These are phyloP conservation scores for Plutomurus gul DNA, from an alignment of 1,140 invertebrate species.

Conservation along the genomic window DNA sequence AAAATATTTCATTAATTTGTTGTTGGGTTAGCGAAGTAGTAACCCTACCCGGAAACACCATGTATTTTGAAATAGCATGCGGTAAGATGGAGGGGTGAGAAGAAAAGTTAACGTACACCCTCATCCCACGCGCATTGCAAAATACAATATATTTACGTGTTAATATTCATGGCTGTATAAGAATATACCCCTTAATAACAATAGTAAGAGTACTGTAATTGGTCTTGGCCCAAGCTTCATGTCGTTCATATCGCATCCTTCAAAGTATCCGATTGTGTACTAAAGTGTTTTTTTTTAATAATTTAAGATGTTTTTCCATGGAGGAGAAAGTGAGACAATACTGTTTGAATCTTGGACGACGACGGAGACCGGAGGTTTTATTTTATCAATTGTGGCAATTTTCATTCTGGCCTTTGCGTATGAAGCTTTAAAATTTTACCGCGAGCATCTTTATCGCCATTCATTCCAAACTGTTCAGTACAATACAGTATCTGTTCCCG, in stretches of 20 bases:
- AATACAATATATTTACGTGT: no score
- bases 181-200: not conserved
- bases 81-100: no score
- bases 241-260: no score
- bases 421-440: slow-evolving; percentile 59
- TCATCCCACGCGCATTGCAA: no score
- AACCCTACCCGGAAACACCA: no score
- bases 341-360: slow-evolving; percentile 56
- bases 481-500: slow-evolving; percentile 46
- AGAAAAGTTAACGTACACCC: no score
- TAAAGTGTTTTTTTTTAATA: not conserved
- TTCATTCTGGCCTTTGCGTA: slow-evolving; percentile 60
- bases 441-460: slow-evolving; percentile 49
- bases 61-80: no score
- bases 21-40: no score
- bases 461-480: slow-evolving; percentile 45
- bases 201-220: not conserved
- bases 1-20: not conserved
- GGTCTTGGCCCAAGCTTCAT: no score
- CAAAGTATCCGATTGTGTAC: not conserved
- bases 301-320: slow-evolving; percentile 59
- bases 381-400: slow-evolving; percentile 57
- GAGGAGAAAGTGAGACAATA: slow-evolving; percentile 54
- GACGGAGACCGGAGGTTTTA: slow-evolving; percentile 53
- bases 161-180: no score